Conservation (phyloP, 2,113 vertebrate species). For the Catharus bicknelli region DNA sequence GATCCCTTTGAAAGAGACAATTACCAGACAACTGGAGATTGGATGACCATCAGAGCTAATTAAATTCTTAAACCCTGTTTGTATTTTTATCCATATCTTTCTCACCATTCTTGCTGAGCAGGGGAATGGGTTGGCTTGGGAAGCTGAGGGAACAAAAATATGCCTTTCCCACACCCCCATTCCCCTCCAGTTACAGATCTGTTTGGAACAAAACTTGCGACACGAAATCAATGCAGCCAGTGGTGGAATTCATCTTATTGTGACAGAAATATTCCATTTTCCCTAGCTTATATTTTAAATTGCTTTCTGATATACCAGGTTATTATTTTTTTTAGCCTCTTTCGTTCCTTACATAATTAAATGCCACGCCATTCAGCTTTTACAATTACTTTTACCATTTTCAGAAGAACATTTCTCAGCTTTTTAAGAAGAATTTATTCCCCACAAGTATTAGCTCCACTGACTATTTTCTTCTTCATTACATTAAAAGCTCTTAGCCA, state of each 20-base stretch:
- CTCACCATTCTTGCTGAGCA: constrained; percentile 1
- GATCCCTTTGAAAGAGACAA: constrained; percentile 37
- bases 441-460: not conserved
- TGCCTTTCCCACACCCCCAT: not conserved
- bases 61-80: constrained; percentile 21
- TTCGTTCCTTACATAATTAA: constrained; percentile 55
- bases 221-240: constrained; percentile 10
- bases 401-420: constrained; percentile 43
- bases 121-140: not conserved
- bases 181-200: constrained; percentile 2
- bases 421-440: constrained; percentile 32
- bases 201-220: constrained; percentile 26
- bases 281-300: constrained; percentile 51
- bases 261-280: constrained; percentile 62
- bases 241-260: constrained; percentile 50
- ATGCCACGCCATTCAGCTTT: constrained; percentile 24
- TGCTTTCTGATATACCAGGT: constrained; percentile 59
- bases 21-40: constrained; percentile 30
- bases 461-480: constrained; percentile 30
- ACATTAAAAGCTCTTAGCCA: constrained; percentile 2
- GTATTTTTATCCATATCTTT: constrained; percentile 30
- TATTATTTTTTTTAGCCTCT: constrained; percentile 54
- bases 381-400: constrained; percentile 59
- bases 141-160: not conserved
- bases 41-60: constrained; percentile 38